A percentile compares a stretch with the other conserved stretches of the same genome.
Conservation (phyloP, 2,888 invertebrate species). For the Eudemis profundana region DNA sequence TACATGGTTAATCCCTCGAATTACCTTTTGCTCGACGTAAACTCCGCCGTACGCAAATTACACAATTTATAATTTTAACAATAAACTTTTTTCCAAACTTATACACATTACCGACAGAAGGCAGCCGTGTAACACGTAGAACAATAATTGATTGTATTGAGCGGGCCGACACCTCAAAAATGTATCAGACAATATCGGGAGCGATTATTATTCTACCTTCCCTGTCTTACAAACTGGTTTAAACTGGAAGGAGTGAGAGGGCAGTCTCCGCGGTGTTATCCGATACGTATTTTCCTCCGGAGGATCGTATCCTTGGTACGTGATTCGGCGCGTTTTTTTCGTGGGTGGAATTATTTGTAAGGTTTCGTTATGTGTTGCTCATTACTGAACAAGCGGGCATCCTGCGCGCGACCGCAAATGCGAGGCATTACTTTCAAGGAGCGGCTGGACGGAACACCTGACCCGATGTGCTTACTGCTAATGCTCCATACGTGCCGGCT, state of each 20-base stretch:
- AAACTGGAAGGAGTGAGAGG: constrained; percentile 60
- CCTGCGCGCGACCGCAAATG: constrained; percentile 83
- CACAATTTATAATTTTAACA: constrained; percentile 69
- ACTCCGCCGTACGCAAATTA: constrained; percentile 52
- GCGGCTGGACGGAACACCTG: constrained; percentile 68
- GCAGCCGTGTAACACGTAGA: constrained; percentile 77
- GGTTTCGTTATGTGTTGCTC: constrained; percentile 85
- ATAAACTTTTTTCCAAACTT: constrained; percentile 67
- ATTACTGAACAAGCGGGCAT: constrained; percentile 83
- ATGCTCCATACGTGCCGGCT: constrained; percentile 66
- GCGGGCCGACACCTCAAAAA: constrained; percentile 77
- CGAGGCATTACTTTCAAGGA: constrained; percentile 69
- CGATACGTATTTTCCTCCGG: constrained; percentile 83
- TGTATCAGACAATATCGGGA: constrained; percentile 65
- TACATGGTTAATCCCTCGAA: constrained; percentile 53
- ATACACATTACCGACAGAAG: constrained; percentile 75
- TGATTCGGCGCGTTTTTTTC: constrained; percentile 84
- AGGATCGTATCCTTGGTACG: constrained; percentile 75
- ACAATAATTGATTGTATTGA: constrained; percentile 83
- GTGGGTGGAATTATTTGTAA: constrained; percentile 84
- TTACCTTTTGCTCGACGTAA: constrained; percentile 42
- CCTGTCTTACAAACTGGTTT: constrained; percentile 53
- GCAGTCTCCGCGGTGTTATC: constrained; percentile 69
- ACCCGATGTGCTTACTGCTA: constrained; percentile 60
- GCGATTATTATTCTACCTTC: constrained; percentile 71